A percentile compares a stretch with the other conserved stretches of the same genome.
phyloP scores from a whole-genome alignment of 2,888 invertebrate species.

The Biston betularia region DNA sequence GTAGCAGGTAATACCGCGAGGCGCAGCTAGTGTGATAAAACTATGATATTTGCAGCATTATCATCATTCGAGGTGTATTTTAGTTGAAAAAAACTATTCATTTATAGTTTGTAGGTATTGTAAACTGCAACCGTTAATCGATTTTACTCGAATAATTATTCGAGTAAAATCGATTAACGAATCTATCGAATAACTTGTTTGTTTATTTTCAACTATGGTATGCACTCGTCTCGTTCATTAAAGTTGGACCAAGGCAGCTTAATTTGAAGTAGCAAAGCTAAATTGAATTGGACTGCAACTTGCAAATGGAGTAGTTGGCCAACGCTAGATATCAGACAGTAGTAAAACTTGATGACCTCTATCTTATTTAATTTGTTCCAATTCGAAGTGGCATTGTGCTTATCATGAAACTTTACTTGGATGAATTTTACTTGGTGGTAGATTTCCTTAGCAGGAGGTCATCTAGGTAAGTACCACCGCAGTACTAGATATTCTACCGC shows the following conservation, averaged over 20 bases:
- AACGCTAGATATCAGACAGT: not conserved
- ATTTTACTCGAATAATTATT: not conserved
- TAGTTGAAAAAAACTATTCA: too few species aligned
- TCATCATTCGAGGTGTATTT: too few species aligned
- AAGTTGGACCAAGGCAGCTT: conserved; percentile 29
- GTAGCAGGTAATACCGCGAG: too few species aligned
- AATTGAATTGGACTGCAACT: conserved; percentile 36
- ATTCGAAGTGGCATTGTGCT: not conserved
- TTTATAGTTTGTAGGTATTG: not conserved
- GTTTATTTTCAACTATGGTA: conserved; percentile 5
- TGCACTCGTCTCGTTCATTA: conserved; percentile 31
- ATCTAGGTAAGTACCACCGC: too few species aligned
- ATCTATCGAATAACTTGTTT: not conserved
- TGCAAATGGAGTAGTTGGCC: conserved; percentile 24
- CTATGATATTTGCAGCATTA: too few species aligned
- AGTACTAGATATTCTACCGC: too few species aligned
- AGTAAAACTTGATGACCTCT: conserved; percentile 4
- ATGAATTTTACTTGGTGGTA: too few species aligned
- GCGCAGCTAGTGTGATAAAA: too few species aligned
- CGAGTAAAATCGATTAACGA: not conserved
- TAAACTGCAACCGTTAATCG: not conserved
- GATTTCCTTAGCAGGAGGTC: too few species aligned
- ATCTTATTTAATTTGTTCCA: not conserved
- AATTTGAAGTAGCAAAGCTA: conserved; percentile 30
- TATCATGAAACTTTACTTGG: too few species aligned